Evolutionary conservation across 2,888 invertebrate genomes (phyloP), one percentile per base, ranked within the genome.

Genomic region (Tenodera sinensis): DNA sequence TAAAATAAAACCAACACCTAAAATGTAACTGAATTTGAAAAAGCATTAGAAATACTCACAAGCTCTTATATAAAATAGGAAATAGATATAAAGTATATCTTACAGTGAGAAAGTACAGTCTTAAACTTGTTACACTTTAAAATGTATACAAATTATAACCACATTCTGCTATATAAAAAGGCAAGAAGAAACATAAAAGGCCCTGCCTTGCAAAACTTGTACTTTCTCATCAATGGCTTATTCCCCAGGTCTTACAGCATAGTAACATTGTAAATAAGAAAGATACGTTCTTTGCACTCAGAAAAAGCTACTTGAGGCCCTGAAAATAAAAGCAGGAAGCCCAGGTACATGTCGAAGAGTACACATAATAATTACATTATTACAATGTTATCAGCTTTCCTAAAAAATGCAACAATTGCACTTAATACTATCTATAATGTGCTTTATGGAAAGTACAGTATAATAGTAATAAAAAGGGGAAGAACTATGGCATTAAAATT

Each of bases 391-490:
- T 86, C 14, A 28, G 54, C 54, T 71, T 28, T 71, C 54, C 28
- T 81, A 30, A 86, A 42, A 28, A 15, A 85, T 86, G 86, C 86
- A 86, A 15, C 20, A 20, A 86, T 71, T 30, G 81, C 81, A 71
- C 25, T 28, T 81, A 71, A 25, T 28, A 30, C 7, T 86, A 86
- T 28, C 86, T 81, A 71, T 81, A n/a, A 81, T 71, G 71, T 28
- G 20, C 71, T 86, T 86, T 86, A 20, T 86, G 71, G 81, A 86
- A 86, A 86, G 81, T 85, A 85, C 85, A 85, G 28, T n/a, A 47
- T 54, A 85, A 28, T 86, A 54, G 30, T 86, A 30, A 86, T 86
- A 86, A 86, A 81, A 86, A 86, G 27, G 86, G 86, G 54, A 71
- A 86, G 47, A 30, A 25, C 86, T 86, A 81, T 86, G 54, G 86